A percentile compares a stretch with the other conserved stretches of the same genome.
Evolutionary conservation across 2,888 invertebrate species (phyloP).

Genomic region (Eledone cirrhosa): DNA sequence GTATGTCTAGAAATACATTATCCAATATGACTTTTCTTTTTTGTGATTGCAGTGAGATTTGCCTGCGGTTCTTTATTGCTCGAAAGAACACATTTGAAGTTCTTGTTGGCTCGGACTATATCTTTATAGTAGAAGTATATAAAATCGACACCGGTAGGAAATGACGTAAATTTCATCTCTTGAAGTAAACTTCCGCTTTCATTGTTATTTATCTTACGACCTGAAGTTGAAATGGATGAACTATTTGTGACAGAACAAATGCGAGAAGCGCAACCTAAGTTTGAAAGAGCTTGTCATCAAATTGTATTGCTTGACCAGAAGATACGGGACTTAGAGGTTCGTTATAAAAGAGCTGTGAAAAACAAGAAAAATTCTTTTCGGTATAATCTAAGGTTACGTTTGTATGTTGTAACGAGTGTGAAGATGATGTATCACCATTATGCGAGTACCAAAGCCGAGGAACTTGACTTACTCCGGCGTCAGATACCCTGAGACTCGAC

Average conservation of each 20-base stretch:
- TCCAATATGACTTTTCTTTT: too few relatives aligned
- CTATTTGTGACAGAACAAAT: conserved; percentile 36
- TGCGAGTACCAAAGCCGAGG: conserved; percentile 61
- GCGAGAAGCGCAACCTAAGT: conserved; percentile 46
- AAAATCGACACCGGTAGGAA: too few relatives aligned
- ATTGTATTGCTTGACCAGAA: conserved; percentile 60
- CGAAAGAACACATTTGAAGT: too few relatives aligned
- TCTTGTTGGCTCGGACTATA: too few relatives aligned
- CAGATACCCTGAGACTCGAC: conserved; percentile 38
- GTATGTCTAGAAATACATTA: too few relatives aligned
- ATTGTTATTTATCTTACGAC: too few relatives aligned
- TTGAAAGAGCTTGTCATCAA: conserved; percentile 60
- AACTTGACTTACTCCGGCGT: conserved; percentile 50
- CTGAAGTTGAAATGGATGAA: conserved; percentile 27
- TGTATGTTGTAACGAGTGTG: conserved; percentile 62
- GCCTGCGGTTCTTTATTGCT: too few relatives aligned
- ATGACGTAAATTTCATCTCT: too few relatives aligned
- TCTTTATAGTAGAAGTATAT: too few relatives aligned
- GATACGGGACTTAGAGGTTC: conserved; percentile 58
- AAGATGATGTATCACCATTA: conserved; percentile 65
- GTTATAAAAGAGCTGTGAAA: conserved; percentile 60
- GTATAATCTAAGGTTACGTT: conserved; percentile 56
- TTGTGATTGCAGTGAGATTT: too few relatives aligned
- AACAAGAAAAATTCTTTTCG: conserved; percentile 60
- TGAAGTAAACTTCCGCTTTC: too few relatives aligned